These are phyloP conservation scores for Meta bourneti DNA, from an alignment of 2,888 invertebrate species.

Conservation along the genomic window DNA sequence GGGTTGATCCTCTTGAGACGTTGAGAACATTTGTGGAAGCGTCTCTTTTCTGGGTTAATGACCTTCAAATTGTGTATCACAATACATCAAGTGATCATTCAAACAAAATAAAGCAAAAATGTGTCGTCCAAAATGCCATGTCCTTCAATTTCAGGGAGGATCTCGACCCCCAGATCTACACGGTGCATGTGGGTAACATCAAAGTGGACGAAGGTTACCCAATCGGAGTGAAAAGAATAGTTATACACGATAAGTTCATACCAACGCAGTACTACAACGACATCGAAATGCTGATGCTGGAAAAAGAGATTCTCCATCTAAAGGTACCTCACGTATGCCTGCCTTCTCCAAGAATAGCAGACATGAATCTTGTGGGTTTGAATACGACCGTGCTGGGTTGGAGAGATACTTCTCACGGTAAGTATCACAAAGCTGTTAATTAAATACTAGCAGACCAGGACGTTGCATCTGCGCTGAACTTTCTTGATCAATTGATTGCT, in stretches of 20 bases:
- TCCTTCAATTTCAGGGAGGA: slow-evolving; percentile 4
- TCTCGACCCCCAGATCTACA: slow-evolving; percentile 11
- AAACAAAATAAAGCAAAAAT: too few species aligned
- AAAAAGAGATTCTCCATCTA: slow-evolving; percentile 50
- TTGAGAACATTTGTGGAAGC: too few species aligned
- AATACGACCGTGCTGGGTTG: slow-evolving; percentile 59
- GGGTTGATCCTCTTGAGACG: too few species aligned
- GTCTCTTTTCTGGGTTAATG: too few species aligned
- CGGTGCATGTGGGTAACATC: slow-evolving; percentile 61
- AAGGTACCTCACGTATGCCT: slow-evolving; percentile 59
- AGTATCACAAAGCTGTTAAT: background rate
- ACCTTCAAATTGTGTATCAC: too few species aligned
- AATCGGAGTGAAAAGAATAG: slow-evolving; percentile 37
- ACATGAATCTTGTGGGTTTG: slow-evolving; percentile 12
- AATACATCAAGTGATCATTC: too few species aligned
- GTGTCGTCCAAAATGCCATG: too few species aligned
- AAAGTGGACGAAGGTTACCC: slow-evolving; percentile 49
- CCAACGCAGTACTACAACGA: slow-evolving; percentile 36
- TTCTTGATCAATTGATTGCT: too few species aligned
- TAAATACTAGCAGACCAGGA: background rate
- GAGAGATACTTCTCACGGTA: slow-evolving; percentile 66
- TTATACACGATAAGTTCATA: slow-evolving; percentile 40
- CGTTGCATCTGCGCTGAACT: too few species aligned
- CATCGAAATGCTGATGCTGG: slow-evolving; percentile 55
- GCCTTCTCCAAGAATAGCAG: slow-evolving; percentile 26